A percentile compares a stretch with the other conserved stretches of the same genome.
phyloP scores from a whole-genome alignment of 2,888 invertebrate species.

The Coenonympha arcania region DNA sequence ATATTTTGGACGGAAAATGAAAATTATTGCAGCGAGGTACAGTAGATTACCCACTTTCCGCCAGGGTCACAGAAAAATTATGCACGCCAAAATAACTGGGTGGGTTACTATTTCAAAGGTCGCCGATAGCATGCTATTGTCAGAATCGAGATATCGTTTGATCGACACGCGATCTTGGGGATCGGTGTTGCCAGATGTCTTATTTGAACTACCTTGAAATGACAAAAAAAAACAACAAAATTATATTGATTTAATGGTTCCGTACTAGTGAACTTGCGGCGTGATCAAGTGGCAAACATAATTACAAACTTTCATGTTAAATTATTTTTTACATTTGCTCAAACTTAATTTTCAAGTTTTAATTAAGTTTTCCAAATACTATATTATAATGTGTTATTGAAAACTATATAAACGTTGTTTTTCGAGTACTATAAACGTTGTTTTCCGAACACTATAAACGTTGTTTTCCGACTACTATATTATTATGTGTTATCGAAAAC shows the following conservation, averaged over 20 bases:
- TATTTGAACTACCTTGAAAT: background rate
- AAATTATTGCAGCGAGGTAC: slow-evolving; percentile 13
- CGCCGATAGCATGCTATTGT: slow-evolving; percentile 18
- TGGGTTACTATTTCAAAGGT: slow-evolving; percentile 14
- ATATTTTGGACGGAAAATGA: slow-evolving; percentile 23
- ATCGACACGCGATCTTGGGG: slow-evolving; percentile 21
- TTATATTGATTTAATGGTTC: background rate
- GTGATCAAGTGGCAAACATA: too few species aligned
- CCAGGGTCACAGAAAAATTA: slow-evolving; percentile 22
- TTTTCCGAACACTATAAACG: too few species aligned
- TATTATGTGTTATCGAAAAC: too few species aligned
- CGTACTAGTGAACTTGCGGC: too few species aligned
- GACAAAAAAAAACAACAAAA: background rate
- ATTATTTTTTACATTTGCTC: too few species aligned
- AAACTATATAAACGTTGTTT: too few species aligned
- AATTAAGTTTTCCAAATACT: too few species aligned
- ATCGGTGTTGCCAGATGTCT: background rate
- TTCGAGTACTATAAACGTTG: too few species aligned
- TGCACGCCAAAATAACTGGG: slow-evolving; percentile 13
- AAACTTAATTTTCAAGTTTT: too few species aligned
- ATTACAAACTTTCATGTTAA: too few species aligned
- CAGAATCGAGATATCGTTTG: slow-evolving; percentile 14
- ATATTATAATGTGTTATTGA: too few species aligned
- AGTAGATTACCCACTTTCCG: slow-evolving; percentile 2
- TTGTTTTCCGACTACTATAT: too few species aligned